Conservation (phyloP, 2,888 invertebrate species). For the Pasiphila rectangulata region DNA sequence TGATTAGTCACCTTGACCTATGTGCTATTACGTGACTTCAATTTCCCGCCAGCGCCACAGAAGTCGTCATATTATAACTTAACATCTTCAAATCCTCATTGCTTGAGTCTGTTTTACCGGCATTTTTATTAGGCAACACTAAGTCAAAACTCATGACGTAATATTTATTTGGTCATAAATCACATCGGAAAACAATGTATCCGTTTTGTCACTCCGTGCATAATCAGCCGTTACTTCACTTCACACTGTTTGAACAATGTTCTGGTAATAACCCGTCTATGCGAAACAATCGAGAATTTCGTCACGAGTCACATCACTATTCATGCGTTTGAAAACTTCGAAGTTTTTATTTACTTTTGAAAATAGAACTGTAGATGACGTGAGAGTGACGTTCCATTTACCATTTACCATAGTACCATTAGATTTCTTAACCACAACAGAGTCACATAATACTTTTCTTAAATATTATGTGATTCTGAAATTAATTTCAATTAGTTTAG, state of each 20-base stretch:
- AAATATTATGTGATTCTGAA: no score
- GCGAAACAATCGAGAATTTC: conserved; percentile 23
- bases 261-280: conserved; percentile 25
- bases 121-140: no score
- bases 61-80: neutral
- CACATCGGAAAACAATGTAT: conserved; percentile 21
- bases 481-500: no score
- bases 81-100: no score
- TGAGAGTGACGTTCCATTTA: neutral
- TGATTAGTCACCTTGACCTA: conserved; percentile 9
- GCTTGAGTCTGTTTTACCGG: no score
- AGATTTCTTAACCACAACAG: no score
- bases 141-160: conserved; percentile 11
- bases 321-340: conserved; percentile 3
- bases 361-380: neutral
- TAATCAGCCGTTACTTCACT: conserved; percentile 26
- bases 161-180: conserved; percentile 20
- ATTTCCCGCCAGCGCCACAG: neutral
- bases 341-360: neutral
- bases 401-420: no score
- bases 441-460: no score
- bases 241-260: conserved; percentile 19
- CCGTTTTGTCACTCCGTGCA: conserved; percentile 27
- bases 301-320: conserved; percentile 21
- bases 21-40: conserved; percentile 4